phyloP scores from a whole-genome alignment of 2,888 invertebrate species.

The Oasisia sp. region DNA sequence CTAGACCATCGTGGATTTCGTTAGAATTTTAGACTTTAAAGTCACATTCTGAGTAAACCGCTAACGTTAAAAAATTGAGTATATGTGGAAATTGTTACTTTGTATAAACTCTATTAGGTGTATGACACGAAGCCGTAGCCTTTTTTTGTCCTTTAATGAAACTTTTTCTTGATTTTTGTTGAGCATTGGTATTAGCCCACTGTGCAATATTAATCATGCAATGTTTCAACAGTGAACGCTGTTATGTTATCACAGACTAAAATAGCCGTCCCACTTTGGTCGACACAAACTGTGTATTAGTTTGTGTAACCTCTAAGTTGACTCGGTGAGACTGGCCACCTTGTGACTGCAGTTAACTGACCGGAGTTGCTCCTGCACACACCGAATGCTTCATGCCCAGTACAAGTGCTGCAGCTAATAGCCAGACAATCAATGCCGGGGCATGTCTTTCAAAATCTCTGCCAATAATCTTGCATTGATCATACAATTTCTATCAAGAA shows the following conservation, averaged over 20 bases:
- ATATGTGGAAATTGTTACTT: too few relatives aligned
- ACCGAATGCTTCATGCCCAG: neutral
- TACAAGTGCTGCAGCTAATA: neutral
- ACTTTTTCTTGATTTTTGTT: neutral
- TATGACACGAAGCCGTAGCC: too few relatives aligned
- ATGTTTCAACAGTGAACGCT: neutral
- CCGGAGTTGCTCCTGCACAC: neutral
- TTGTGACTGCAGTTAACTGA: neutral
- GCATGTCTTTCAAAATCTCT: constrained; percentile 17
- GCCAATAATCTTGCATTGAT: constrained; percentile 13
- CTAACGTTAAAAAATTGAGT: too few relatives aligned
- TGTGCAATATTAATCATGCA: neutral
- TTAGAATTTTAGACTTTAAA: too few relatives aligned
- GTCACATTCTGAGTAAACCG: too few relatives aligned
- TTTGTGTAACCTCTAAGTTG: neutral
- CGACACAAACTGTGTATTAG: neutral
- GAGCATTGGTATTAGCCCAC: neutral
- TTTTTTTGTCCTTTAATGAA: too few relatives aligned
- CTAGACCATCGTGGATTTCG: too few relatives aligned
- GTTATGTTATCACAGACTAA: neutral
- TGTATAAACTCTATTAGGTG: too few relatives aligned
- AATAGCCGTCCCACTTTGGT: neutral
- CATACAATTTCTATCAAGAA: constrained; percentile 13
- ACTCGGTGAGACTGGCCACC: neutral
- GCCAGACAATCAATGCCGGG: neutral